These are phyloP conservation scores for Ctenodactylus gundi DNA, from an alignment of 2,113 vertebrate genomes.

Conservation along the genomic window DNA sequence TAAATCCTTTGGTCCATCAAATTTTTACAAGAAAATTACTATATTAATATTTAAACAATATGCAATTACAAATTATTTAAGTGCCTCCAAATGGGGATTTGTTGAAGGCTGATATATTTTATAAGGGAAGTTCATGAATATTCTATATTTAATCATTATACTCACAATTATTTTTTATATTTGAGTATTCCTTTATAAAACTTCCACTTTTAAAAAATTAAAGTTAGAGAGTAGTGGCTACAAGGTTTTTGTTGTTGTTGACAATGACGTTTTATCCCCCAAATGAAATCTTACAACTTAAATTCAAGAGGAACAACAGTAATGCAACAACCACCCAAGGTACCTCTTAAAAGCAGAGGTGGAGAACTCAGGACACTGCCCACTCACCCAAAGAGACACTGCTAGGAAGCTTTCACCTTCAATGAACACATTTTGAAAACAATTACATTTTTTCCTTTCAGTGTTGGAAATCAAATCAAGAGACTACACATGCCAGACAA, in stretches of 20 bases:
- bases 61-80: neutral
- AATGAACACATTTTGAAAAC: slow-evolving; percentile 34
- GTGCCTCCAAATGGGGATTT: neutral
- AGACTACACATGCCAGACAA: neutral
- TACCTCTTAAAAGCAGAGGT: neutral
- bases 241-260: neutral
- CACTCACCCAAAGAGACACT: neutral
- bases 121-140: neutral
- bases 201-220: neutral
- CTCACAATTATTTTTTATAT: neutral
- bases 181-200: neutral
- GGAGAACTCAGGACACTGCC: neutral
- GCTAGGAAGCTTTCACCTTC: neutral
- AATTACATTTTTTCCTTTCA: neutral
- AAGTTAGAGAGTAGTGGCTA: neutral
- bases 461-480: neutral
- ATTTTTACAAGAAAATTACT: slow-evolving; percentile 36
- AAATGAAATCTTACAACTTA: slow-evolving; percentile 21
- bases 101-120: neutral
- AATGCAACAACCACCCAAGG: slow-evolving; percentile 10
- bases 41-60: neutral
- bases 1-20: neutral
- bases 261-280: neutral
- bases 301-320: slow-evolving; percentile 21
- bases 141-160: neutral